Conservation (phyloP, 2,888 invertebrate species). For the Plagodis dolabraria region DNA sequence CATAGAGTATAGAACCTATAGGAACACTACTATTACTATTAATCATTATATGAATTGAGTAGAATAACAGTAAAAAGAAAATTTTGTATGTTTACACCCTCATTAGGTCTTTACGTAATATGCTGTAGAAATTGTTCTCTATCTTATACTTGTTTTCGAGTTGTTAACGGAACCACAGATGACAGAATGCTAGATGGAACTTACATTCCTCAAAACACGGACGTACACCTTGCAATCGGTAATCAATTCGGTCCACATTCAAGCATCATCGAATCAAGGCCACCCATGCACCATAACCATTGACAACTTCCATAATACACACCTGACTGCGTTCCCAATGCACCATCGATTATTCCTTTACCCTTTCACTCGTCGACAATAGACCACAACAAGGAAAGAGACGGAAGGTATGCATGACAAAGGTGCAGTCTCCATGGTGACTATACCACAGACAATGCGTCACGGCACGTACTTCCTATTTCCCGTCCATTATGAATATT, state of each 20-base stretch:
- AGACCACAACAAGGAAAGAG: conserved; percentile 10
- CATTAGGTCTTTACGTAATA: no score
- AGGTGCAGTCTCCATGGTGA: conserved; percentile 49
- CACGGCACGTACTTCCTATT: conserved; percentile 73
- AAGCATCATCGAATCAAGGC: conserved; percentile 15
- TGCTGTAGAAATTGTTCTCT: no score
- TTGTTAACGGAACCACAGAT: no score
- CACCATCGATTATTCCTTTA: conserved; percentile 18
- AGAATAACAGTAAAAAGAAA: no score
- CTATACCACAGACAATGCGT: conserved; percentile 45
- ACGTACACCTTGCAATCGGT: neutral
- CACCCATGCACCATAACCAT: conserved; percentile 17
- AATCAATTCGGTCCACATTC: neutral
- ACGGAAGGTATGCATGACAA: conserved; percentile 17
- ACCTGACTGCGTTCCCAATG: conserved; percentile 31
- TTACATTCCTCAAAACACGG: neutral
- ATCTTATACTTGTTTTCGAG: no score
- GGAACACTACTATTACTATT: no score
- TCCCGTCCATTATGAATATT: conserved; percentile 63
- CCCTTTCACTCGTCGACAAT: conserved; percentile 10
- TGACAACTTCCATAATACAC: conserved; percentile 21
- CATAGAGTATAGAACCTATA: no score
- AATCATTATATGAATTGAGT: no score
- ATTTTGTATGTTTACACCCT: no score
- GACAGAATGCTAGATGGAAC: no score